Conservation (phyloP, 2,797 vertebrate species). For the Ambastaia sidthimunki region DNA sequence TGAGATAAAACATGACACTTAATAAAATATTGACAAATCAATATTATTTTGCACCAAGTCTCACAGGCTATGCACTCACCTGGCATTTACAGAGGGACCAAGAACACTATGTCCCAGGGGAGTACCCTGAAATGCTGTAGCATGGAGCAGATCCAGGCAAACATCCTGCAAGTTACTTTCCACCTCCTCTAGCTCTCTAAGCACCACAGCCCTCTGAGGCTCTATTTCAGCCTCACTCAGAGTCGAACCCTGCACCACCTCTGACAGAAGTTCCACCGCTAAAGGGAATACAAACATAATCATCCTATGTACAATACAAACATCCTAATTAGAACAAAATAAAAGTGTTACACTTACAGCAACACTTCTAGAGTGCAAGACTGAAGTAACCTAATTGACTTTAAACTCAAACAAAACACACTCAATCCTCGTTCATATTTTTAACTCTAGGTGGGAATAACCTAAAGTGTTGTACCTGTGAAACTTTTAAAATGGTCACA, state of each 20-base stretch:
- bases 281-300: slow-evolving; percentile 66
- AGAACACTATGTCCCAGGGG: slow-evolving; percentile 83
- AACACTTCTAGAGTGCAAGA: no score
- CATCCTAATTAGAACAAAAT: no score
- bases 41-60: not conserved
- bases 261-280: slow-evolving; percentile 93
- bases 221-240: slow-evolving; percentile 91
- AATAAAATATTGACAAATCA: not conserved
- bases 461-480: no score
- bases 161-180: slow-evolving; percentile 84
- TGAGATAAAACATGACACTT: not conserved
- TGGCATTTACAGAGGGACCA: slow-evolving; percentile 87
- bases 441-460: no score
- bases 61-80: slow-evolving; percentile 67
- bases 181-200: slow-evolving; percentile 89
- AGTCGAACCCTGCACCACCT: slow-evolving; percentile 88
- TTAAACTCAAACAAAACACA: no score
- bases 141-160: slow-evolving; percentile 90
- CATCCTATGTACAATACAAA: slow-evolving; percentile 76
- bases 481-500: no score
- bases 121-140: slow-evolving; percentile 94
- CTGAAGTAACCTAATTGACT: no score
- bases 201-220: slow-evolving; percentile 86
- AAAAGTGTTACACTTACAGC: no score
- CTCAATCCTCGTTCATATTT: no score